These are phyloP conservation scores for Chrysotoxum bicinctum DNA, from an alignment of 2,888 invertebrate species.

Conservation along the genomic window DNA sequence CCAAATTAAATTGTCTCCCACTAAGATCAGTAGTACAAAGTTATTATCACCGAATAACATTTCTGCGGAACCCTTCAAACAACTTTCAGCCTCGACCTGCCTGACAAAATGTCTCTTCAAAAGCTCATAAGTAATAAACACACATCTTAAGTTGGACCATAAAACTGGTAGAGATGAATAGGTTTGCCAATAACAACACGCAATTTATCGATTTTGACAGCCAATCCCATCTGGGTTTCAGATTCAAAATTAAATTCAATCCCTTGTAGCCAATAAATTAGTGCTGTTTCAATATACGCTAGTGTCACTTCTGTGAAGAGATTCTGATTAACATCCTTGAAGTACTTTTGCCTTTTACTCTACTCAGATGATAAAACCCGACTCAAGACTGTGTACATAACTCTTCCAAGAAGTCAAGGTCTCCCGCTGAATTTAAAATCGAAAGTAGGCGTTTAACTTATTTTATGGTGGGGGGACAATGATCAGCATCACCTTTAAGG, in stretches of 20 bases:
- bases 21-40: too few species aligned
- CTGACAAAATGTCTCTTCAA: constrained; percentile 1
- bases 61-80: background rate
- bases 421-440: constrained; percentile 42
- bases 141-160: background rate
- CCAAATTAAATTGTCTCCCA: too few species aligned
- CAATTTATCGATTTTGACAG: constrained; percentile 27
- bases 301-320: background rate
- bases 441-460: constrained; percentile 47
- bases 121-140: background rate
- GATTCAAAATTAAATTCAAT: background rate
- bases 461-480: background rate
- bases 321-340: constrained; percentile 18
- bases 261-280: constrained; percentile 4
- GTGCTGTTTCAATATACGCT: background rate
- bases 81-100: background rate
- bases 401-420: constrained; percentile 49
- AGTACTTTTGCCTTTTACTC: constrained; percentile 12
- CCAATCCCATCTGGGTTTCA: background rate
- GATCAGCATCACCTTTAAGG: background rate
- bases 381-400: constrained; percentile 11
- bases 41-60: too few species aligned
- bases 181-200: background rate
- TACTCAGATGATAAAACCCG: background rate
- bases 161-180: background rate